phyloP scores from a whole-genome alignment of 2,888 invertebrate species.

The Polydesmus complanatus region DNA sequence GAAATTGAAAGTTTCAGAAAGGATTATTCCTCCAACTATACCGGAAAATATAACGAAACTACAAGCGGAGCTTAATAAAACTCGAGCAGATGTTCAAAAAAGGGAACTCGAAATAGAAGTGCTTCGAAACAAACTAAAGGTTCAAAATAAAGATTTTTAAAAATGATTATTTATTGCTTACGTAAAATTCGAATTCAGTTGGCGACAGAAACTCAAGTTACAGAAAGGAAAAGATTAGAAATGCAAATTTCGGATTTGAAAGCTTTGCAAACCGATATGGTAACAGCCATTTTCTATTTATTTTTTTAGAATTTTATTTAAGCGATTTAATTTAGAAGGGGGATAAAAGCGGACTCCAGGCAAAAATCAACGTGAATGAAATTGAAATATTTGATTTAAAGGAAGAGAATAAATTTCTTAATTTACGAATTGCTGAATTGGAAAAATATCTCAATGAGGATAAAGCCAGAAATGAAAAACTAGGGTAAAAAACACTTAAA shows the following conservation, averaged over 20 bases:
- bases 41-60: neutral
- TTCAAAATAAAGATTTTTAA: neutral
- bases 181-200: constrained; percentile 1
- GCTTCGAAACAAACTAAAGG: constrained; percentile 2
- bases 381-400: neutral
- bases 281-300: neutral
- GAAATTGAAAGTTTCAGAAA: neutral
- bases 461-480: constrained; percentile 1
- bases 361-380: neutral
- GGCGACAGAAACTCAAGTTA: constrained; percentile 9
- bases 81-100: constrained; percentile 7
- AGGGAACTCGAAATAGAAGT: neutral
- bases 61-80: constrained; percentile 1
- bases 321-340: neutral
- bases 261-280: neutral
- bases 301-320: neutral
- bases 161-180: neutral
- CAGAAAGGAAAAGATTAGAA: constrained; percentile 8
- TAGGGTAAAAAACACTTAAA: neutral
- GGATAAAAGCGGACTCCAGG: neutral
- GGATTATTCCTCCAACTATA: neutral
- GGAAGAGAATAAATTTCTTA: constrained; percentile 1
- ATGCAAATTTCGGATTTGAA: neutral
- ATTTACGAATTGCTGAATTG: neutral
- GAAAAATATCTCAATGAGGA: neutral